Conservation (phyloP, 1,140 invertebrate genomes). For the Coelopa frigida region DNA sequence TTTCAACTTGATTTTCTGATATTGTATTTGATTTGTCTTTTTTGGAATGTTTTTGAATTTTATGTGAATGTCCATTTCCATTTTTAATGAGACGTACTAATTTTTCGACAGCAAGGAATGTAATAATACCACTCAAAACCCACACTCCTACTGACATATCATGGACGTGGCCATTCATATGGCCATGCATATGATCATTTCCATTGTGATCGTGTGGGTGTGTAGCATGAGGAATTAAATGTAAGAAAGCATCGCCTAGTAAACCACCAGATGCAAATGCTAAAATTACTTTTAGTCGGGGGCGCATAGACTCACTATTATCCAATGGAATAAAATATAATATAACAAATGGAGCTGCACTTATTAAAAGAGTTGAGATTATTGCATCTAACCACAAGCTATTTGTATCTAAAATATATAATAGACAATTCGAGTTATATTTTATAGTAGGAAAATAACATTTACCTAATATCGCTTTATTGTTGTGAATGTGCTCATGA, state of each 20-base stretch:
- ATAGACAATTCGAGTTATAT: slow-evolving; percentile 1
- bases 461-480: not conserved
- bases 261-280: slow-evolving; percentile 94
- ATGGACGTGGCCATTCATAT: slow-evolving; percentile 51
- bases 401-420: slow-evolving; percentile 31
- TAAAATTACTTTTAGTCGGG: slow-evolving; percentile 70
- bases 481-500: slow-evolving; percentile 14
- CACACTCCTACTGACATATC: slow-evolving; percentile 77
- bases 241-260: slow-evolving; percentile 92
- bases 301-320: slow-evolving; percentile 74
- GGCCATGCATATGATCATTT: slow-evolving; percentile 45
- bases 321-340: slow-evolving; percentile 90
- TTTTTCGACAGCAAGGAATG: slow-evolving; percentile 90
- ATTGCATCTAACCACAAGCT: slow-evolving; percentile 75
- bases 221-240: slow-evolving; percentile 88
- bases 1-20: slow-evolving; percentile 52
- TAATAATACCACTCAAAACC: slow-evolving; percentile 79
- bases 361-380: slow-evolving; percentile 85
- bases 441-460: not conserved
- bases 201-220: slow-evolving; percentile 51
- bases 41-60: slow-evolving; percentile 25
- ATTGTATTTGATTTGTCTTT: slow-evolving; percentile 23
- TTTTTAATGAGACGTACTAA: slow-evolving; percentile 83
- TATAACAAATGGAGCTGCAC: slow-evolving; percentile 87
- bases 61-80: slow-evolving; percentile 54